Evolutionary conservation across 2,888 invertebrate genomes (phyloP).

Genomic region (Mimas tiliae): DNA sequence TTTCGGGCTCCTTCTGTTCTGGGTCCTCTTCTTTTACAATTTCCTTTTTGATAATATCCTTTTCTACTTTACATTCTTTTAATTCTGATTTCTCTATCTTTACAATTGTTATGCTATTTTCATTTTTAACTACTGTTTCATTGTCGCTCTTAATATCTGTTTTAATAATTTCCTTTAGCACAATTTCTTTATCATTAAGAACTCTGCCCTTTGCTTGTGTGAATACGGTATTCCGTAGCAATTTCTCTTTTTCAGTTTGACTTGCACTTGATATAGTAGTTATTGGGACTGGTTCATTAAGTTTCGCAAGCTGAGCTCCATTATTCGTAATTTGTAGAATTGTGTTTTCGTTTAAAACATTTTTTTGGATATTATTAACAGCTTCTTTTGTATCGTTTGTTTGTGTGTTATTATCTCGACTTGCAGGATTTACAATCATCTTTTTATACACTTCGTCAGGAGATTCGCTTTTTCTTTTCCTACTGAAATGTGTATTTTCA

Average conservation of each 20-base stretch:
- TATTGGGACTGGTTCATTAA: constrained; percentile 34
- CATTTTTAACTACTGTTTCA: constrained; percentile 2
- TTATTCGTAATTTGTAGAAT: constrained; percentile 37
- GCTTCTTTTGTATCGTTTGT: constrained; percentile 14
- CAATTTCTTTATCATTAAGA: constrained; percentile 54
- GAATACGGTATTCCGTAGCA: constrained; percentile 73
- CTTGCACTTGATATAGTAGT: constrained; percentile 29
- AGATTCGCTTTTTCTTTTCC: constrained; percentile 73
- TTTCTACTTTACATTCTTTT: neutral
- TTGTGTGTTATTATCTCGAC: neutral
- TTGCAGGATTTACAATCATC: constrained; percentile 34
- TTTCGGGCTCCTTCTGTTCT: constrained; percentile 16
- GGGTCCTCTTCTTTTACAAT: constrained; percentile 27
- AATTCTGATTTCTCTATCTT: constrained; percentile 19
- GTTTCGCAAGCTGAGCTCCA: constrained; percentile 29
- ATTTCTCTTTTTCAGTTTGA: constrained; percentile 58
- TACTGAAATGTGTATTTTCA: constrained; percentile 43
- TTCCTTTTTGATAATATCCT: constrained; percentile 18
- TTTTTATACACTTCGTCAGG: constrained; percentile 65
- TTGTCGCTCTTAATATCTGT: neutral
- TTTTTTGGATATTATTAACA: constrained; percentile 26
- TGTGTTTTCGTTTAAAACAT: constrained; percentile 33
- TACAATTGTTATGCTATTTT: constrained; percentile 2
- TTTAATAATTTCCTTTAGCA: constrained; percentile 29
- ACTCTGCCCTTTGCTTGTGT: constrained; percentile 72